phyloP scores from a whole-genome alignment of 2,797 vertebrate species.

The Acipenser oxyrinchus region DNA sequence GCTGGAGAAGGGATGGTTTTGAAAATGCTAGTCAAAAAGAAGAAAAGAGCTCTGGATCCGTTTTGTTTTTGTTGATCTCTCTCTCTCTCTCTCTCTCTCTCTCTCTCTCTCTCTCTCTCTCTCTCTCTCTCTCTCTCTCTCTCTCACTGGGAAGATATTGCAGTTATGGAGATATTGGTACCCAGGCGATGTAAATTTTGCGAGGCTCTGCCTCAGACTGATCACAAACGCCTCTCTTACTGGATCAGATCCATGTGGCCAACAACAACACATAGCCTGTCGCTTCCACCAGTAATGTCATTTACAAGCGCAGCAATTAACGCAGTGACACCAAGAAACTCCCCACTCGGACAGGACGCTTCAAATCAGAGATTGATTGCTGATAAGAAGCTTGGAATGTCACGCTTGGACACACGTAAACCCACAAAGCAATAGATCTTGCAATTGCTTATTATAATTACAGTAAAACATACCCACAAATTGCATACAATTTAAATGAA shows the following conservation, averaged over 20 bases:
- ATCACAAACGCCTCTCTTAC: constrained; percentile 63
- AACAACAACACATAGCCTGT: constrained; percentile 19
- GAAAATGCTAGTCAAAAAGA: constrained; percentile 26
- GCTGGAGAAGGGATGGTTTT: constrained; percentile 41
- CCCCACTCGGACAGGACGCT: background rate
- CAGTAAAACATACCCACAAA: no score
- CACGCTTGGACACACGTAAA: no score
- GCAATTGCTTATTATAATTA: no score
- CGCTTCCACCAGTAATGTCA: constrained; percentile 32
- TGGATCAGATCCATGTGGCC: constrained; percentile 57
- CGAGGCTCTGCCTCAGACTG: constrained; percentile 60
- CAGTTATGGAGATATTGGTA: constrained; percentile 43
- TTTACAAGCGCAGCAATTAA: constrained; percentile 16
- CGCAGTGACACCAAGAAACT: background rate
- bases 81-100: constrained; percentile 28
- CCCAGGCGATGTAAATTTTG: constrained; percentile 52
- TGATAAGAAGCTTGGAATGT: no score
- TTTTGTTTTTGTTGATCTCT: constrained; percentile 39
- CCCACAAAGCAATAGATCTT: no score
- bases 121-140: constrained; percentile 25
- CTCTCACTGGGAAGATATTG: constrained; percentile 34
- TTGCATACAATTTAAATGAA: no score
- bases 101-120: constrained; percentile 31
- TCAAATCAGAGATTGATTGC: no score
- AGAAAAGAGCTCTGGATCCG: constrained; percentile 32